Base-by-base conservation (phyloP, 1,140 invertebrate genomes). In the Daktulosphaira vitifoliae region DNA sequence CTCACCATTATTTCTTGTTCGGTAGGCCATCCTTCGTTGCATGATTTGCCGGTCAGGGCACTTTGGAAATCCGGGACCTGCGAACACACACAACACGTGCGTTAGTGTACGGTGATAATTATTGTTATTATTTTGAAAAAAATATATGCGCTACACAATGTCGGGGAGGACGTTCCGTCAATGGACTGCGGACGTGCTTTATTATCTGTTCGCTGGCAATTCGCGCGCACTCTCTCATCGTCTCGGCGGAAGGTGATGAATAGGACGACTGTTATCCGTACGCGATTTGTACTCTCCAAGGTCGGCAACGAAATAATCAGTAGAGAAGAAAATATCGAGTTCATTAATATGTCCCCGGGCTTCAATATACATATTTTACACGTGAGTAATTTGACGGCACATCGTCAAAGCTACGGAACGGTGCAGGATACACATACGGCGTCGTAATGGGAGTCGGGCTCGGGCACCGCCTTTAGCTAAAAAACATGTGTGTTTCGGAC, bases 1-100 rank as follows among this genome's bases (percentile, higher is more conserved):
- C 71, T 71, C 42, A 72, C 71, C 71, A 72, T 72, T 39, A 72
- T 71, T 65, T 72, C 71, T 67, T 72, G 71, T 65, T 72, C 71
- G 22, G 69, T 70, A n/a, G 71, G 69, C 71, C 71, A 72, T 54
- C 66, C 68, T 66, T 72, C 71, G 13, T 68, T 68, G 42, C 69
- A 68, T 38, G 66, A 67, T 67, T 72, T 72, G 22, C 66, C 68
- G 22, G 68, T 68, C 23, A 70, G 50, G 38, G 67, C 49, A 42
- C 68, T 68, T 46, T 71, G 70, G 20, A 71, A 54, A 52, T 71
- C 71, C 25, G 71, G 68, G 29, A 71, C 71, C 71, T 71, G 68
- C 13, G 66, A 69, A 46, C 37, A 64, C 22, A 54, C 8, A 3
- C 26, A 42, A 52, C 11, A 11, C 29, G 29, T 11, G 29, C 29